Conservation (phyloP, 2,113 vertebrate species). For the Mormyrus iriodes region DNA sequence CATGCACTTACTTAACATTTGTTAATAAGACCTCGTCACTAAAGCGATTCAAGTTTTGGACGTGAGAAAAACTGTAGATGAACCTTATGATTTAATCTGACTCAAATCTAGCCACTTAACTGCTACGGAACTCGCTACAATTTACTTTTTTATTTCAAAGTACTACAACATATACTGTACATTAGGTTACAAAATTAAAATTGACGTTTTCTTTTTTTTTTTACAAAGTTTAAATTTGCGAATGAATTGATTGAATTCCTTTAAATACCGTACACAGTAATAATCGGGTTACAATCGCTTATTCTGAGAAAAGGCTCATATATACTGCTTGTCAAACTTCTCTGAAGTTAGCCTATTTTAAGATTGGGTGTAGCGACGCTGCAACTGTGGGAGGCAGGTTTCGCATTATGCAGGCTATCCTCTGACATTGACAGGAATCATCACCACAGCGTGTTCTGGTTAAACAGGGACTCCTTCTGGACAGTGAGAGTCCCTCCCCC, state of each 20-base stretch:
- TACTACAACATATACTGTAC: neutral
- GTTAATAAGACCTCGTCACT: neutral
- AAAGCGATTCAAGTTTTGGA: neutral
- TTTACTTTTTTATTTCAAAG: neutral
- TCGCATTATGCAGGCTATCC: slow-evolving; percentile 34
- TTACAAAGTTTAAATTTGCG: neutral
- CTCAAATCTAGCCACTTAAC: neutral
- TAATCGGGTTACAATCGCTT: neutral
- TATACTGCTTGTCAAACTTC: neutral
- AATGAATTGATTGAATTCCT: neutral
- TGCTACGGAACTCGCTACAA: neutral
- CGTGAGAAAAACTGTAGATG: neutral
- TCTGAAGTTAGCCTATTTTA: slow-evolving; percentile 8
- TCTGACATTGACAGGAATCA: slow-evolving; percentile 45
- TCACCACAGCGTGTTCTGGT: neutral
- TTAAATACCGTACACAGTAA: neutral
- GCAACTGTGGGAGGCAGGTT: slow-evolving; percentile 42
- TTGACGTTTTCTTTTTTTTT: neutral
- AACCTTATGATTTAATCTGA: neutral
- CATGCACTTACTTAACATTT: neutral
- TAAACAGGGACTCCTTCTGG: slow-evolving; percentile 24
- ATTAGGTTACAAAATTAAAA: neutral
- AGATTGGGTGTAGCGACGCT: neutral
- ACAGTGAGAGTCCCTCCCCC: neutral
- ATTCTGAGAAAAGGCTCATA: neutral